phyloP scores from a whole-genome alignment of 2,888 invertebrate genomes.

The Diplolepis rosae region DNA sequence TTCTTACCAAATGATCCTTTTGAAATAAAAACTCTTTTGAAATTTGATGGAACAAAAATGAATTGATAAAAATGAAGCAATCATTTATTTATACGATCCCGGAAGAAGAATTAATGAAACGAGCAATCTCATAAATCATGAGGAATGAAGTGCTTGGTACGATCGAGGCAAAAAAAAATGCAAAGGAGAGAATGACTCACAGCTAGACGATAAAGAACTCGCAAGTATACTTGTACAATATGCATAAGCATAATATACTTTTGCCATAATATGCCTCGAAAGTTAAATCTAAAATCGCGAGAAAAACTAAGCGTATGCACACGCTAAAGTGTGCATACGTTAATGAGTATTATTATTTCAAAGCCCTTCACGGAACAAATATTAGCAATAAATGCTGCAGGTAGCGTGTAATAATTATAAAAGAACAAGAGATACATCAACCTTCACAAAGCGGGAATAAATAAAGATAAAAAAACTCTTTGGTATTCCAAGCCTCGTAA shows the following conservation, averaged over 20 bases:
- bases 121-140: constrained; percentile 3
- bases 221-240: not conserved
- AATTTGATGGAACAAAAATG: not conserved
- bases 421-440: constrained; percentile 16
- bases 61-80: not conserved
- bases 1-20: no score
- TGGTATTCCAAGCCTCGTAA: not conserved
- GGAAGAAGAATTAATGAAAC: constrained; percentile 12
- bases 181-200: constrained; percentile 10
- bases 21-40: no score
- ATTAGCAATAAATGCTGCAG: constrained; percentile 13
- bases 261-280: not conserved
- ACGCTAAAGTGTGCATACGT: not conserved
- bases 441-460: not conserved
- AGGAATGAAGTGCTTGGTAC: constrained; percentile 8
- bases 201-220: constrained; percentile 14
- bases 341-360: constrained; percentile 2
- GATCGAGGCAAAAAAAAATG: not conserved
- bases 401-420: constrained; percentile 6
- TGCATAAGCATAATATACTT: not conserved
- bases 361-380: constrained; percentile 12
- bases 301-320: constrained; percentile 10
- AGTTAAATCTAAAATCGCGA: not conserved
- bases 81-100: not conserved
- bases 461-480: not conserved